Evolutionary conservation across 2,797 vertebrate species (phyloP).

Genomic region (Takifugu rubripes): DNA sequence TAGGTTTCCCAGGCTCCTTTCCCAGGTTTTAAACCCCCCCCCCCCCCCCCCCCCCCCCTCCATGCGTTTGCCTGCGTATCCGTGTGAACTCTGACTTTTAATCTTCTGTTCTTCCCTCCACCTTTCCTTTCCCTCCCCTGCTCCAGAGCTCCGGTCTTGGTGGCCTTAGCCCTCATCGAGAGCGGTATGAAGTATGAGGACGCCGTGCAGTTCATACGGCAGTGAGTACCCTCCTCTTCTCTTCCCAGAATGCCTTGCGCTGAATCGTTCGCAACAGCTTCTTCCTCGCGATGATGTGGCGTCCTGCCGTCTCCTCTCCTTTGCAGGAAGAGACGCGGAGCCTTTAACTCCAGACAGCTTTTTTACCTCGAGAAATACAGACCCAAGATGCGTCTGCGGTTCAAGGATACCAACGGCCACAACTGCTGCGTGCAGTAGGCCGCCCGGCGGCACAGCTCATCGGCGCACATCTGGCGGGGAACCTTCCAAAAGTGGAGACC

Average conservation of each 20-base stretch:
- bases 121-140: conserved; percentile 23
- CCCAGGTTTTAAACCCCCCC: conserved; percentile 53
- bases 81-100: conserved; percentile 61
- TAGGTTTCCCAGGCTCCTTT: conserved; percentile 73
- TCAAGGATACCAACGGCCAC: conserved; percentile 93
- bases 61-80: conserved; percentile 48
- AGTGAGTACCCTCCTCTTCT: conserved; percentile 79
- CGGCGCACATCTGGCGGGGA: conserved; percentile 71
- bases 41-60: not conserved
- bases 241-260: not conserved
- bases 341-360: conserved; percentile 99
- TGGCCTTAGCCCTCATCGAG: conserved; percentile 97
- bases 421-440: conserved; percentile 94
- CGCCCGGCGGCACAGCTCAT: conserved; percentile 68
- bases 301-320: too few relatives aligned
- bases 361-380: conserved; percentile 99
- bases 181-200: conserved; percentile 99
- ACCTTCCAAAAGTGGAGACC: conserved; percentile 68
- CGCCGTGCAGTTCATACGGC: conserved; percentile 98
- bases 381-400: conserved; percentile 95
- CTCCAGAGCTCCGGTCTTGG: conserved; percentile 92
- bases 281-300: not conserved
- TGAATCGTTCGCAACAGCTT: too few relatives aligned
- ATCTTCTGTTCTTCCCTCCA: conserved; percentile 44
- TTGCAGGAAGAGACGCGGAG: conserved; percentile 94